These are phyloP conservation scores for Graptemys geographica DNA, from an alignment of 2,797 vertebrate species.

Conservation along the genomic window DNA sequence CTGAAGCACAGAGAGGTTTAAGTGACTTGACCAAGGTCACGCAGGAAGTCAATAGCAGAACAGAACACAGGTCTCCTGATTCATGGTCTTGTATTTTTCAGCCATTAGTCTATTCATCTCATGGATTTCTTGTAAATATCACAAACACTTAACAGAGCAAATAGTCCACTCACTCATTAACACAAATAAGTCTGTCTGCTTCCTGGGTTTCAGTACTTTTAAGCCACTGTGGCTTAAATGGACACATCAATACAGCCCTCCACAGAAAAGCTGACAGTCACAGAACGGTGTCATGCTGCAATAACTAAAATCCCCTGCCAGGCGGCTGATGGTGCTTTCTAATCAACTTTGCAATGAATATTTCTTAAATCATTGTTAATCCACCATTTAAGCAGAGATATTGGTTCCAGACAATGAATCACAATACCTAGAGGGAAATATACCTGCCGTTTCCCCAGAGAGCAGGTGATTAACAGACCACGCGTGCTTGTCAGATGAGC, in stretches of 20 bases:
- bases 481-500: conserved; percentile 56
- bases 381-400: conserved; percentile 57
- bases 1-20: neutral
- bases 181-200: neutral
- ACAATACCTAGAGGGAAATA: conserved; percentile 68
- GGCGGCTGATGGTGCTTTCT: conserved; percentile 63
- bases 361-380: conserved; percentile 75
- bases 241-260: conserved; percentile 54
- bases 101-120: accelerated
- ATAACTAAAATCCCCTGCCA: conserved; percentile 66
- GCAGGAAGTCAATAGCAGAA: neutral
- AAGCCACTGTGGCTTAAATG: conserved; percentile 38
- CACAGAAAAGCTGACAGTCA: conserved; percentile 62
- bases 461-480: conserved; percentile 62
- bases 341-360: conserved; percentile 70
- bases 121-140: neutral
- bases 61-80: neutral
- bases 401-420: conserved; percentile 74
- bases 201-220: conserved; percentile 8
- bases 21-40: neutral
- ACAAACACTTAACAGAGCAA: conserved; percentile 7
- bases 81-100: neutral
- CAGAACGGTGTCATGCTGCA: conserved; percentile 56
- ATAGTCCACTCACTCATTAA: conserved; percentile 32
- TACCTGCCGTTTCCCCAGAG: conserved; percentile 63